A percentile compares a stretch with the other conserved stretches of the same genome.
Evolutionary conservation across 92 coral and sea anemone genomes (phyloP).

Genomic region (Nematostella vectensis): DNA sequence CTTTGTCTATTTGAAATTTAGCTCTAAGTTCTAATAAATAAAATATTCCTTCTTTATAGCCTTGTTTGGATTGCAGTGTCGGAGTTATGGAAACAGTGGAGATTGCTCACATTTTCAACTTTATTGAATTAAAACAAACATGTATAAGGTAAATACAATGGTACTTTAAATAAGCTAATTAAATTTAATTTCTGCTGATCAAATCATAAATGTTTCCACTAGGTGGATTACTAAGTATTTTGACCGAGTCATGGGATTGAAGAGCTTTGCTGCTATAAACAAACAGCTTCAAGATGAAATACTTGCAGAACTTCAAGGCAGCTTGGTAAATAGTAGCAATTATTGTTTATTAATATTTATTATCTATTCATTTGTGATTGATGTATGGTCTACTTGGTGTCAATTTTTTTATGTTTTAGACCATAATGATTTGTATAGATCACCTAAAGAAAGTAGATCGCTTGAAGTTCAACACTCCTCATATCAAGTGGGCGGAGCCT

Average conservation of each 20-base stretch:
- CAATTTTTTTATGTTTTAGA: slow-evolving; percentile 26
- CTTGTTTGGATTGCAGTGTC: slow-evolving; percentile 48
- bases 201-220: too few relatives aligned
- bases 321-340: slow-evolving; percentile 21
- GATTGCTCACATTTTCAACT: slow-evolving; percentile 43
- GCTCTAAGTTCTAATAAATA: too few relatives aligned
- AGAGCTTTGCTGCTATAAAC: slow-evolving; percentile 39
- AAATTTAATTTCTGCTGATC: too few relatives aligned
- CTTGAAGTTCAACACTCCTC: slow-evolving; percentile 49
- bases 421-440: slow-evolving; percentile 30
- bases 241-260: slow-evolving; percentile 54
- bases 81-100: slow-evolving; percentile 60
- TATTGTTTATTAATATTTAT: too few relatives aligned
- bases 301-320: slow-evolving; percentile 24
- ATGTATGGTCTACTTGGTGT: too few relatives aligned
- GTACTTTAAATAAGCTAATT: background rate
- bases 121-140: slow-evolving; percentile 43
- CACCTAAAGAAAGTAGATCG: slow-evolving; percentile 55
- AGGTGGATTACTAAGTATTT: slow-evolving; percentile 73
- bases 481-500: slow-evolving; percentile 76
- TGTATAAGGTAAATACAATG: slow-evolving; percentile 61
- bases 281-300: slow-evolving; percentile 47
- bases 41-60: slow-evolving; percentile 24
- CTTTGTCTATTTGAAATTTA: too few relatives aligned
- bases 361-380: too few relatives aligned